Conservation (phyloP, 2,797 vertebrate genomes). For the Buphagus erythrorhynchus region DNA sequence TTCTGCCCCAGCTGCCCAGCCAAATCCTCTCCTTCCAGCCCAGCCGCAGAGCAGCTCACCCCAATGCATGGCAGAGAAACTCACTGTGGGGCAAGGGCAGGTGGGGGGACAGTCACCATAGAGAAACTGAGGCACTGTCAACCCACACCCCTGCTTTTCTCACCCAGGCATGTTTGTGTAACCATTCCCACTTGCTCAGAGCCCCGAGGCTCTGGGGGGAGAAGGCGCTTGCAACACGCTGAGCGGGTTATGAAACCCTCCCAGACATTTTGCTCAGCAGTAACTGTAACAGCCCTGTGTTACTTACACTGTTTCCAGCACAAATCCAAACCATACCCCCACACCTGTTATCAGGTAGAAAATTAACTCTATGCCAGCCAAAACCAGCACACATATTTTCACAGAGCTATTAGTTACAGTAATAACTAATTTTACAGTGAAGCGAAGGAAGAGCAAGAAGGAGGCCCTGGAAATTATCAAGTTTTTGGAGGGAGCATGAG, state of each 20-base stretch:
- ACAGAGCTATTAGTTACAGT: neutral
- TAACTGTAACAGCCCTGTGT: neutral
- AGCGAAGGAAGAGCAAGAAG: neutral
- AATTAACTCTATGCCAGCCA: neutral
- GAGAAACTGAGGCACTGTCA: neutral
- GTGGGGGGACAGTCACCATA: neutral
- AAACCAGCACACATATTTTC: neutral
- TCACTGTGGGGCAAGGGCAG: neutral
- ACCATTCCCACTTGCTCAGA: neutral
- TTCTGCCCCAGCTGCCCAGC: neutral
- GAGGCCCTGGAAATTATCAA: neutral
- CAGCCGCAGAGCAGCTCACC: neutral
- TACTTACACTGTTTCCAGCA: neutral
- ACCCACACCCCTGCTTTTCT: conserved; percentile 41
- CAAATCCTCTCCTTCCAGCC: neutral
- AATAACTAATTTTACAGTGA: neutral
- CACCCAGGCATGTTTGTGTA: conserved; percentile 2
- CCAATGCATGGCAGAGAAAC: fast-evolving
- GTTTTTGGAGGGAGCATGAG: neutral
- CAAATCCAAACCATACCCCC: neutral
- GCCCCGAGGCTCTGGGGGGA: neutral
- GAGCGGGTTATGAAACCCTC: conserved; percentile 34
- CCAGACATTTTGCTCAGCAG: conserved; percentile 3
- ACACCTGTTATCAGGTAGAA: neutral
- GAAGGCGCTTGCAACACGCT: neutral